A percentile compares a stretch with the other conserved stretches of the same genome.
Evolutionary conservation across 2,797 vertebrate genomes (phyloP).

Genomic region (Sciurus vulgaris): DNA sequence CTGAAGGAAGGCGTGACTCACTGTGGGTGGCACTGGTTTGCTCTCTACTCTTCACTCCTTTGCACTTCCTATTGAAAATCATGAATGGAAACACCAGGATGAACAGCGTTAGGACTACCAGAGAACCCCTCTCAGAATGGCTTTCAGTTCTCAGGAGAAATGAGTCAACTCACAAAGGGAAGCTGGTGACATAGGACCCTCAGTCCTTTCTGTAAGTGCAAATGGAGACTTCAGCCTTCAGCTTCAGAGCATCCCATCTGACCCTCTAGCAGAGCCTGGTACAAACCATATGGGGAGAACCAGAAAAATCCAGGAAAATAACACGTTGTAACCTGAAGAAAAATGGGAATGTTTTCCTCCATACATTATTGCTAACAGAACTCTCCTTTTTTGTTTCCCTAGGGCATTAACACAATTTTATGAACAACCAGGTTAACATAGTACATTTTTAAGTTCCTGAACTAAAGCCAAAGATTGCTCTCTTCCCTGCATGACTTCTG

Average conservation of each 20-base stretch:
- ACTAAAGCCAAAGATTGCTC: neutral
- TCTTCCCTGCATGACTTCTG: neutral
- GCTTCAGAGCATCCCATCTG: rapidly evolving
- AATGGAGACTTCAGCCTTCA: neutral
- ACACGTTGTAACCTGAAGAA: neutral
- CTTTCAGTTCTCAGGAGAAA: neutral
- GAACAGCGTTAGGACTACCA: neutral
- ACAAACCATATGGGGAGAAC: neutral
- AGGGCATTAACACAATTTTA: neutral
- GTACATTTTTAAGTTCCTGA: neutral
- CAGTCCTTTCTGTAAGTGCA: rapidly evolving
- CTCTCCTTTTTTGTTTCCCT: neutral
- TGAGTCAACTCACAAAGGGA: neutral
- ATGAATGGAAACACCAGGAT: neutral
- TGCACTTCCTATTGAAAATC: conserved; percentile 3
- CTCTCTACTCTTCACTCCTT: neutral
- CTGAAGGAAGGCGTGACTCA: neutral
- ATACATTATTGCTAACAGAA: neutral
- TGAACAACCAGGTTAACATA: neutral
- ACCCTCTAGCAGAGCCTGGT: neutral
- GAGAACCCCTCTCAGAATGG: neutral
- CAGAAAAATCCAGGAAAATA: neutral
- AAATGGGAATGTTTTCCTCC: neutral
- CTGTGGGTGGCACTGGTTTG: neutral
- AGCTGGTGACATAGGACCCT: neutral